Evolutionary conservation across 2,888 invertebrate genomes (phyloP), one percentile per base, ranked within the genome.

Genomic region (Cenopis cana): DNA sequence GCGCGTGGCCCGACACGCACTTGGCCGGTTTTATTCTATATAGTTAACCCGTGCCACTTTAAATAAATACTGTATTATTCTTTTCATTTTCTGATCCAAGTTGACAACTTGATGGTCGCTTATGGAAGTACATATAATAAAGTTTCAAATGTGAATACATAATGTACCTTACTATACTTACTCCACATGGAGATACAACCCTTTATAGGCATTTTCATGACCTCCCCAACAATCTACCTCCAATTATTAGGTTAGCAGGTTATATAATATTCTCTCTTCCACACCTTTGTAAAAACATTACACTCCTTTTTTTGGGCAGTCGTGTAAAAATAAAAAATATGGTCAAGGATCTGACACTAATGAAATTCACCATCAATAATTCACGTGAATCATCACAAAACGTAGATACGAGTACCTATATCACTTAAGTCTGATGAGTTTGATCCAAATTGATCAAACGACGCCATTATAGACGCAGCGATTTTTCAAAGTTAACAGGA

Each of bases 381-480:
- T 56, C 12, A 56, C 18, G 9, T 5, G 33, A 36, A 17, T 56
- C 56, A 33, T 36, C 33, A 56, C n/a, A 36, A 33, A 59, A 8
- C 14, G 17, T 18, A 14, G 11, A 4, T 14, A 14, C 41, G 41
- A 41, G 41, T 1, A 41, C n/a, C n/a, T n/a, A n/a, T 12, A 14
- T 41, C 41, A 24, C 24, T 24, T 24, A 41, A 41, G 14, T n/a
- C 8, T n/a, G 46, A 8, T 46, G 6, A 46, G n/a, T 46, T 46
- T 46, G 59, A 24, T 41, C 59, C n/a, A 46, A 59, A 59, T 24
- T 41, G 59, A 59, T 59, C 59, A 59, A 59, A 24, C 41, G 59
- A 24, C 41, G 24, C n/a, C 59, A 46, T 59, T 59, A 59, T 41
- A 59, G n/a, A n/a, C 41, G 14, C n/a, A 59, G 41, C 59, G 41